Evolutionary conservation across 1,140 invertebrate species (phyloP).

Genomic region (Chironomus striatipennis): DNA sequence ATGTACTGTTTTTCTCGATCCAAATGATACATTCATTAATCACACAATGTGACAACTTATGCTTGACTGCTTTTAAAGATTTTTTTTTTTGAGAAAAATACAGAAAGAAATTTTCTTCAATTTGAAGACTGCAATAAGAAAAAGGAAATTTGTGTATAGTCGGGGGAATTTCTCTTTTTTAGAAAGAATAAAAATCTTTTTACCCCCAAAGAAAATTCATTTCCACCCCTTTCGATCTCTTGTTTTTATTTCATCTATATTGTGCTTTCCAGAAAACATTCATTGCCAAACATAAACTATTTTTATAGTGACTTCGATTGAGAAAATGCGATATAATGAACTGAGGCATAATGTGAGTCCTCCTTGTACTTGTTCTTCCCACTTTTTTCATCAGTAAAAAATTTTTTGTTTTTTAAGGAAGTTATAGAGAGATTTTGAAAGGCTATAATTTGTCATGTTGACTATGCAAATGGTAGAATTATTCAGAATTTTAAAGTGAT

Average conservation of each 20-base stretch:
- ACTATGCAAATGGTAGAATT: no score
- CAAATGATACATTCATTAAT: constrained; percentile 19
- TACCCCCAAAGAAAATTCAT: neutral
- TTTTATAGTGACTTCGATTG: neutral
- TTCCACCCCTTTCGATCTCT: no score
- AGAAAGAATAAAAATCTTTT: no score
- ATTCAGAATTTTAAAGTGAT: no score
- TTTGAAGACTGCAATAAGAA: neutral
- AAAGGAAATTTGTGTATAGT: neutral
- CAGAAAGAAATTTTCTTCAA: neutral
- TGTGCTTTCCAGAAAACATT: no score
- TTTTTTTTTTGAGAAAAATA: neutral
- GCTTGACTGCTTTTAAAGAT: constrained; percentile 16
- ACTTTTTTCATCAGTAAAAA: no score
- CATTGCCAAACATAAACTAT: no score
- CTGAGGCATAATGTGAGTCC: neutral
- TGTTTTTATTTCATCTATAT: no score
- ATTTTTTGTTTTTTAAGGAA: no score
- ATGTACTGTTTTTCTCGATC: neutral
- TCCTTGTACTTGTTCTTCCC: neutral
- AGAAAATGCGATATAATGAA: neutral
- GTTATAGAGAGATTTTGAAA: no score
- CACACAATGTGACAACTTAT: constrained; percentile 20
- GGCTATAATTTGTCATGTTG: no score
- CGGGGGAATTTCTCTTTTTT: neutral